These are phyloP conservation scores for Scaptomyza pallida DNA, from an alignment of 1,140 invertebrate genomes.

Conservation along the genomic window DNA sequence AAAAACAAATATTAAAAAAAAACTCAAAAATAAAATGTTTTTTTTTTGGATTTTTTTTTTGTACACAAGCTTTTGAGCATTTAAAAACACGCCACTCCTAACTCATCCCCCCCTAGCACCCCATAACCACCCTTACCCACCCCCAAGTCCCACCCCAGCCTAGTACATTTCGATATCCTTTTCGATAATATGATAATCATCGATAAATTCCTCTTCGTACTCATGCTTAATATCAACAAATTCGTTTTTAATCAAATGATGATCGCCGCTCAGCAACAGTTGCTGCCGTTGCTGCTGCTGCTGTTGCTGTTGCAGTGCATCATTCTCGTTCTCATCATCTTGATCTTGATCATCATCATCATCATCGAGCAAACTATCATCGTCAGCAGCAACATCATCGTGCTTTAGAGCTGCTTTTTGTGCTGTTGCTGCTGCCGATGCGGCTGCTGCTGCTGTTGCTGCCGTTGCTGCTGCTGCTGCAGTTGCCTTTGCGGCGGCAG, in stretches of 20 bases:
- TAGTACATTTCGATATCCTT: constrained; percentile 70
- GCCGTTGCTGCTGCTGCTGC: background rate
- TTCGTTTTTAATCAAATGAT: constrained; percentile 57
- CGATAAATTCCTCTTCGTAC: constrained; percentile 51
- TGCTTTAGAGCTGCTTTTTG: background rate
- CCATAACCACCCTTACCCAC: background rate
- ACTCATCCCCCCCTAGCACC: background rate
- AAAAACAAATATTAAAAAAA: background rate
- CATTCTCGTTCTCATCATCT: constrained; percentile 40
- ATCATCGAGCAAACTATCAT: constrained; percentile 65
- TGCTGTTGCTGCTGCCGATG: background rate
- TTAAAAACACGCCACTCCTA: constrained; percentile 1
- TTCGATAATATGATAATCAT: constrained; percentile 60
- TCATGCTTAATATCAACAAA: constrained; percentile 59
- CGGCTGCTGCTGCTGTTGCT: background rate
- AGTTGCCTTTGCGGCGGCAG: constrained; percentile 15
- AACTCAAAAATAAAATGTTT: background rate
- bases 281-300: constrained; percentile 43
- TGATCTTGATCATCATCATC: constrained; percentile 41
- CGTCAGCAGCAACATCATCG: constrained; percentile 68
- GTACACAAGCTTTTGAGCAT: constrained; percentile 7
- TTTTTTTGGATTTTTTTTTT: background rate
- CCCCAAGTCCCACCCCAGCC: constrained; percentile 19
- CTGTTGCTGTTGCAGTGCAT: constrained; percentile 43
- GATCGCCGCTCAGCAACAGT: constrained; percentile 36